Evolutionary conservation across 2,797 vertebrate genomes (phyloP), one percentile per base, ranked within the genome.

Genomic region (Gallinago stenura): DNA sequence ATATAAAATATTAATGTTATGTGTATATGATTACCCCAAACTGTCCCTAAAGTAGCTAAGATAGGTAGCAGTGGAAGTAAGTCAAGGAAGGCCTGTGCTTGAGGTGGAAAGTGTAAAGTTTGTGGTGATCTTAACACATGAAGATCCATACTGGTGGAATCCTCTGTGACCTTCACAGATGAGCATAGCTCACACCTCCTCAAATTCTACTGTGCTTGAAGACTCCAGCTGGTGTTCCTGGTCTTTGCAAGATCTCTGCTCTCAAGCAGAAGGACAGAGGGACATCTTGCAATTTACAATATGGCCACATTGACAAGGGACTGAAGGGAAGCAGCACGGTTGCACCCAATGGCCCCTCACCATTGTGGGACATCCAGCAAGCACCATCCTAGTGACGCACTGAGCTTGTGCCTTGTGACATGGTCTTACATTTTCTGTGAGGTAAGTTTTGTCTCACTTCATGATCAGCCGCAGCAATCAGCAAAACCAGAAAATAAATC

Each of bases 331-430:
- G 16, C 5, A 79, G 26, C 24, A 10, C 6, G 3, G 39, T 24
- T 77, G 50, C 65, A 54, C 30, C 20, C 43, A 22, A 7, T 3
- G 16, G 15, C 1, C 31, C 35, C 9, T 15, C 33, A 50, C 22
- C 28, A 30, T 7, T 20, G 65, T 35, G 30, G 45, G 54, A 77
- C 12, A 9, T 33, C 14, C 45, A 77, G 60, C 65, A 60, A 78
- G 22, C 5, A 24, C 12, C 2, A 0, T 37, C 26, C 45, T 60
- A 20, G 13, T 26, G 24, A 46, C 43, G 35, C 8, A 15, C 7
- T 53, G 43, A 50, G 8, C 8, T 11, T 24, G 10, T 1, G 4
- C 24, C 35, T 14, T 58, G 12, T 66, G 24, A 31, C 3, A 3
- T 10, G 13, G 45, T 45, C 54, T 77, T 24, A n/a, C 31, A 13